These are phyloP conservation scores for Aselliscus stoliczkanus DNA, from an alignment of 2,797 vertebrate genomes.

Conservation along the genomic window DNA sequence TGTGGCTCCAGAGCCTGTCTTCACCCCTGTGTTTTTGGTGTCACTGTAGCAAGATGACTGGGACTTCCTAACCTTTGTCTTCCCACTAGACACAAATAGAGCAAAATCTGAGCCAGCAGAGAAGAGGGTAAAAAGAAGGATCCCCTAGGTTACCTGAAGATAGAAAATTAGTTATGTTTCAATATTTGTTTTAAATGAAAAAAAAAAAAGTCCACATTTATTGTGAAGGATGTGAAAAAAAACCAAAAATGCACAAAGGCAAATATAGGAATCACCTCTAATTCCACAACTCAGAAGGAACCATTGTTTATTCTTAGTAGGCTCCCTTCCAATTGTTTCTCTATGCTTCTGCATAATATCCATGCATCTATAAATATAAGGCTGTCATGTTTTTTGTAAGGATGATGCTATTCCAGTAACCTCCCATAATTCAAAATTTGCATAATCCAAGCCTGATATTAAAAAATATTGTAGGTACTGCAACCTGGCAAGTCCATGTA, in stretches of 20 bases:
- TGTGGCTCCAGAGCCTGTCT: neutral
- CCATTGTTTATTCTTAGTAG: neutral
- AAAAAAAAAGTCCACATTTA: neutral
- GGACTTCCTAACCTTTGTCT: neutral
- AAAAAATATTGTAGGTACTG: neutral
- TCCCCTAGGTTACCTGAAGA: neutral
- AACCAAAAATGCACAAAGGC: neutral
- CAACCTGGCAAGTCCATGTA: neutral
- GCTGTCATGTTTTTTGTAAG: neutral
- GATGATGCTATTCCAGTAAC: neutral
- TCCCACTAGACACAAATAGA: neutral
- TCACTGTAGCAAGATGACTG: no score
- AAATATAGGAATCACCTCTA: neutral
- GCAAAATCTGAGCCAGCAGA: neutral
- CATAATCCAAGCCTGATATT: neutral
- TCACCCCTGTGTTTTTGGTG: neutral
- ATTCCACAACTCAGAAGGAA: neutral
- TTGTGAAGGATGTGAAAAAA: neutral
- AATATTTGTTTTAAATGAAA: neutral
- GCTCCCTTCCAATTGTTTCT: neutral
- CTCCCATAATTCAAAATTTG: neutral
- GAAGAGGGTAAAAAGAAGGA: neutral
- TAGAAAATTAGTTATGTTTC: neutral
- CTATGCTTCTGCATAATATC: neutral
- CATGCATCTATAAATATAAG: neutral